Evolutionary conservation across 2,797 vertebrate species (phyloP).

Genomic region (Crocidura indochinensis): DNA sequence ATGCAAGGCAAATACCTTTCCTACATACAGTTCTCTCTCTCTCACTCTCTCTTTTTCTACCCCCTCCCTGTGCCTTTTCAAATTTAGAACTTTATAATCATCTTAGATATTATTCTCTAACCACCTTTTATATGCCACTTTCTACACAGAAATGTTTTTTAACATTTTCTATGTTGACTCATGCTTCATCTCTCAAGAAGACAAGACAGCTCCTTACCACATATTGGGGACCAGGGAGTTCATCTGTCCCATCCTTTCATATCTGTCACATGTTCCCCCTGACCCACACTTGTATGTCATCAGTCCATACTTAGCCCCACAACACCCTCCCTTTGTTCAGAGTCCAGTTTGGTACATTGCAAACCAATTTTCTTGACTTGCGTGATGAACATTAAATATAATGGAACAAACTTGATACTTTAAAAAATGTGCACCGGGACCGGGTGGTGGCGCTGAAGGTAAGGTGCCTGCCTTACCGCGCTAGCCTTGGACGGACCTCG

Average conservation of each 20-base stretch:
- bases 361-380: neutral
- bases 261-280: too few species aligned
- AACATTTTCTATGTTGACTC: neutral
- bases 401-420: conserved; percentile 62
- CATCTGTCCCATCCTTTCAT: neutral
- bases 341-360: too few species aligned
- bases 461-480: too few species aligned
- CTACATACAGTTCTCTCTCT: too few species aligned
- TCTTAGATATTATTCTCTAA: neutral
- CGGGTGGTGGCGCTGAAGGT: too few species aligned
- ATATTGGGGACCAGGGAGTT: neutral
- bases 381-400: conserved; percentile 2
- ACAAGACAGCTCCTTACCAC: neutral
- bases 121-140: conserved; percentile 2
- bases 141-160: neutral
- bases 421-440: neutral
- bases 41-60: too few species aligned
- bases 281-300: neutral
- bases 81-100: neutral
- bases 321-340: neutral
- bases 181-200: neutral
- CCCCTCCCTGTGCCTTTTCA: neutral
- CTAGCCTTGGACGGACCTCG: too few species aligned
- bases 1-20: too few species aligned
- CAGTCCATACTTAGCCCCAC: neutral